Base-by-base conservation (phyloP, 1,140 invertebrate species). In the Cydia splendana region DNA sequence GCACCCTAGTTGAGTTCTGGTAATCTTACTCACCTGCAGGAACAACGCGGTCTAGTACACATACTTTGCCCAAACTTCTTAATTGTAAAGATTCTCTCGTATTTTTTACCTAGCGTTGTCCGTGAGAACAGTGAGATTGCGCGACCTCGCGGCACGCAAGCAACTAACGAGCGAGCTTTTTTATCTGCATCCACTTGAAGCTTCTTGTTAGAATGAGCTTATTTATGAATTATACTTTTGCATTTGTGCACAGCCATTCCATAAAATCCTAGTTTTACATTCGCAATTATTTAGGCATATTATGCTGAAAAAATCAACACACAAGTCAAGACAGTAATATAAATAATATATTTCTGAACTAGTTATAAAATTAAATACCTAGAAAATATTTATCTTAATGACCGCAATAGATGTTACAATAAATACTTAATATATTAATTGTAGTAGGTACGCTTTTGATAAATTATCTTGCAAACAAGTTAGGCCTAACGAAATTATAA, bases 161-260 rank as follows among this genome's bases (percentile, higher is more conserved):
- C 28, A 30, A 45, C 71, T 65, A 74, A 77, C 73, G 48, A 76
- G 65, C 13, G 13, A 48, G 75, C 42, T 73, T 77, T 76, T 77
- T 77, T 77, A 73, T 77, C 76, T 76, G 12, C 30, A 38, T n/a
- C 5, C 34, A 9, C 67, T 42, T 42, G 34, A 48, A 38, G 67
- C 67, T 42, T 15, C 65, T n/a, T 38, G 4, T 48, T 69, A 30
- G 65, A 69, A 69, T 69, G 15, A 28, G 65, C 24, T 71, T 38
- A 18, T 38, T n/a, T 42, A 71, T 20, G n/a, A 42, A 71, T 71
- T 38, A 71, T 34, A 34, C 4, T 69, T 15, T 69, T 4, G 65
- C 15, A 4, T 30, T 65, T 69, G 13, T 12, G 45, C 45, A 48
- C 10, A 48, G 45, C 45, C 0, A 42, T 42, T 48, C 0, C 13